Conservation (phyloP, 30 jellyfish, hydroid and myxozoan genomes). For the Turritopsis rubra region DNA sequence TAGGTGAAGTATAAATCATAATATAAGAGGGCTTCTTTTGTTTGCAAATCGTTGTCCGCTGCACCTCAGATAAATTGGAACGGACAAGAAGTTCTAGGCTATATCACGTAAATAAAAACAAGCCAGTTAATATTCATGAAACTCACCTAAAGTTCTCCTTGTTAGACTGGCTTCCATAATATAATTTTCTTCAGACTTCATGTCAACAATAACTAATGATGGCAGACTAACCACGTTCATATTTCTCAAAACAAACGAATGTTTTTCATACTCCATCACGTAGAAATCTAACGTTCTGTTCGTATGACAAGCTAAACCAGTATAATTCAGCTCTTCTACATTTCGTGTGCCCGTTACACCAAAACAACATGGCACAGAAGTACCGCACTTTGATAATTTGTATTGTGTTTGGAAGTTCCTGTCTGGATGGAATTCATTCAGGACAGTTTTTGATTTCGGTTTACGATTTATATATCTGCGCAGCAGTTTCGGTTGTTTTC, state of each 20-base stretch:
- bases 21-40: no score
- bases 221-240: slow-evolving; percentile 28
- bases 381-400: slow-evolving; percentile 12
- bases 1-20: neutral
- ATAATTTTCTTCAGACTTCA: slow-evolving; percentile 12
- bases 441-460: no score
- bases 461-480: neutral
- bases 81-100: no score
- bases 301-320: slow-evolving; percentile 76
- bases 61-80: no score
- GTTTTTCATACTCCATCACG: slow-evolving; percentile 42
- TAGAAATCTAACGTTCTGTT: slow-evolving; percentile 58
- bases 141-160: neutral
- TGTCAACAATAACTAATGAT: slow-evolving; percentile 10
- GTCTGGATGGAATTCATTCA: no score
- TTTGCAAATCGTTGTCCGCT: no score
- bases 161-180: neutral
- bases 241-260: slow-evolving; percentile 33
- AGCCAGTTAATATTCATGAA: no score
- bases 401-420: neutral
- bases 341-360: neutral
- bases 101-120: neutral
- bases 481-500: neutral
- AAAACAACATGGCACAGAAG: slow-evolving; percentile 37
- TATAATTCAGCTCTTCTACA: neutral